These are phyloP conservation scores for Tenthredo livida DNA, from an alignment of 2,888 invertebrate genomes.

Conservation along the genomic window DNA sequence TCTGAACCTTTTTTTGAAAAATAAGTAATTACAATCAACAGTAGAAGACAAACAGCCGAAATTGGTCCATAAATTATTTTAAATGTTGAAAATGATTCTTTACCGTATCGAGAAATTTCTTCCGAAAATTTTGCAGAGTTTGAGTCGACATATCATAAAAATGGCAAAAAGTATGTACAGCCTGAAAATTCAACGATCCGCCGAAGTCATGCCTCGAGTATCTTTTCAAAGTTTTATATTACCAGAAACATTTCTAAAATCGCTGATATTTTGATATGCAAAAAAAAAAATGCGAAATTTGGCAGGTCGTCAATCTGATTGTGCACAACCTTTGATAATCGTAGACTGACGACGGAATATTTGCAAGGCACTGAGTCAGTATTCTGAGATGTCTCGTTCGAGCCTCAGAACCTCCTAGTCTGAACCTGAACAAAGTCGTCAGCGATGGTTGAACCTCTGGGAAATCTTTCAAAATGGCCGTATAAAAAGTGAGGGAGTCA, in stretches of 20 bases:
- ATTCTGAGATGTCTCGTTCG: background rate
- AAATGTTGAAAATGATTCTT: background rate
- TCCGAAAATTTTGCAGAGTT: background rate
- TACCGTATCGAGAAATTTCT: background rate
- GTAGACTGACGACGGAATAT: background rate
- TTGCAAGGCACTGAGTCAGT: background rate
- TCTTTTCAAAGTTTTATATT: background rate
- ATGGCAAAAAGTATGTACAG: background rate
- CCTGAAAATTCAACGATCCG: background rate
- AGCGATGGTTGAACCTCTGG: background rate
- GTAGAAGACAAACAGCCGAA: too few relatives aligned
- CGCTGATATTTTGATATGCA: background rate
- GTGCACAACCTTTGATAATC: background rate
- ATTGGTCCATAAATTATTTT: background rate
- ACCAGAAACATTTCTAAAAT: background rate
- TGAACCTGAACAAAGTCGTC: background rate
- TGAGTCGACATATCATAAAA: background rate
- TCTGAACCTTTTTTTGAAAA: too few relatives aligned
- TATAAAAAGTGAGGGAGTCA: background rate
- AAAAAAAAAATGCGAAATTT: background rate
- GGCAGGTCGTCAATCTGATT: background rate
- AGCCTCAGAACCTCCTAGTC: background rate
- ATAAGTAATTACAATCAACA: too few relatives aligned
- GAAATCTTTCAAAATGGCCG: background rate
- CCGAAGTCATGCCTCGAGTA: background rate